These are phyloP conservation scores for Nymphalis c-album DNA, from an alignment of 2,888 invertebrate genomes.

Conservation along the genomic window DNA sequence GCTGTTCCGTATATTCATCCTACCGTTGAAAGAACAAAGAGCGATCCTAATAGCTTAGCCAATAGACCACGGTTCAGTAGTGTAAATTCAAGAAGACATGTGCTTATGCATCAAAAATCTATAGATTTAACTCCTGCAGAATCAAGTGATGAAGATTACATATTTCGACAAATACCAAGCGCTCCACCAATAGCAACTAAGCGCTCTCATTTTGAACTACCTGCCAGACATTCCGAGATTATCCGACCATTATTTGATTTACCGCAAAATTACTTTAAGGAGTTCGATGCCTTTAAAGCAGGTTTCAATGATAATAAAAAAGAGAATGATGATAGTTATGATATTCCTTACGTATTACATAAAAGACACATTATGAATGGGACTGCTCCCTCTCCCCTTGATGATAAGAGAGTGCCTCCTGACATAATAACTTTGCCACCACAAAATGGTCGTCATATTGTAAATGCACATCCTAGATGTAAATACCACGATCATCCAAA, in stretches of 20 bases:
- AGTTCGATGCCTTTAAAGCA: constrained; percentile 82
- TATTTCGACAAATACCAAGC: constrained; percentile 88
- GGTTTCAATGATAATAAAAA: constrained; percentile 78
- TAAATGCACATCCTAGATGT: constrained; percentile 73
- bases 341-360: constrained; percentile 92
- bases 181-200: constrained; percentile 87
- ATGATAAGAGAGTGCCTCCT: constrained; percentile 69
- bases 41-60: constrained; percentile 90
- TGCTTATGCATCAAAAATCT: constrained; percentile 92
- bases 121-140: constrained; percentile 92
- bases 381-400: constrained; percentile 84
- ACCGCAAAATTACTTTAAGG: constrained; percentile 87
- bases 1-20: constrained; percentile 84
- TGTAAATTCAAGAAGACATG: constrained; percentile 87
- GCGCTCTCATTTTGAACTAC: constrained; percentile 86
- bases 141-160: constrained; percentile 91
- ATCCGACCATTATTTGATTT: constrained; percentile 86
- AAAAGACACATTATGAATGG: constrained; percentile 93
- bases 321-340: constrained; percentile 80
- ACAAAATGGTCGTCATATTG: constrained; percentile 72
- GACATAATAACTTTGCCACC: constrained; percentile 75
- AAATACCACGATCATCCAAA: constrained; percentile 79
- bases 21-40: constrained; percentile 91
- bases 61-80: constrained; percentile 87
- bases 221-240: constrained; percentile 80